Evolutionary conservation across 92 coral and sea anemone genomes (phyloP).

Genomic region (Paramuricea clavata): DNA sequence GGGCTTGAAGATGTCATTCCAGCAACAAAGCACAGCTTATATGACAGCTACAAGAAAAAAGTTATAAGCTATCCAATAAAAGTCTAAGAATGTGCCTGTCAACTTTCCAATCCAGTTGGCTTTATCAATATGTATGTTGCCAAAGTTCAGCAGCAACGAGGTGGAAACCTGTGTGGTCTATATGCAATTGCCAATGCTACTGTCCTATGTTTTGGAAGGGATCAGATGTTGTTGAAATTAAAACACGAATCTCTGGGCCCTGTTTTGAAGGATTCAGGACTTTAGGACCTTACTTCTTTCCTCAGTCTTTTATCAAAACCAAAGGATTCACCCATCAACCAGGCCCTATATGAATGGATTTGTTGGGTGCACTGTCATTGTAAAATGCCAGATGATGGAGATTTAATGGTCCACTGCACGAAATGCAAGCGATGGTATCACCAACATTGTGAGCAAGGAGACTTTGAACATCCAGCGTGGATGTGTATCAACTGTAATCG

Average conservation of each 20-base stretch:
- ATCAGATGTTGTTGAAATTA: conserved; percentile 27
- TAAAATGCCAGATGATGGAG: conserved; percentile 69
- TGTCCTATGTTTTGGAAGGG: conserved; percentile 28
- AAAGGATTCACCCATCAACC: conserved; percentile 7
- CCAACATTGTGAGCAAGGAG: conserved; percentile 27
- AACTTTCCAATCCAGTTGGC: conserved; percentile 26
- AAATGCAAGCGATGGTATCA: conserved; percentile 69
- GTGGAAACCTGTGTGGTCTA: conserved; percentile 32
- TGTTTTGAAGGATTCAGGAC: conserved; percentile 32
- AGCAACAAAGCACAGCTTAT: conserved; percentile 54
- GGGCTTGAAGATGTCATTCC: conserved; percentile 67
- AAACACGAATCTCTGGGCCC: conserved; percentile 56
- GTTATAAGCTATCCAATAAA: conserved; percentile 65
- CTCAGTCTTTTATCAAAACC: not conserved
- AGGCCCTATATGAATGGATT: conserved; percentile 56
- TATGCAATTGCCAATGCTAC: not conserved
- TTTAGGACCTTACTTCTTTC: conserved; percentile 42
- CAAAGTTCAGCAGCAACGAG: conserved; percentile 24
- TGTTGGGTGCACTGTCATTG: conserved; percentile 60
- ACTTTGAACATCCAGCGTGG: conserved; percentile 20
- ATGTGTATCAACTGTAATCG: conserved; percentile 16
- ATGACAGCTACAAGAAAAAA: not conserved
- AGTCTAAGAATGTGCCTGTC: conserved; percentile 57
- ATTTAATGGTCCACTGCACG: conserved; percentile 52
- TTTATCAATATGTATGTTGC: not conserved